Evolutionary conservation across 2,113 vertebrate genomes (phyloP).

Genomic region (Scopus umbretta): DNA sequence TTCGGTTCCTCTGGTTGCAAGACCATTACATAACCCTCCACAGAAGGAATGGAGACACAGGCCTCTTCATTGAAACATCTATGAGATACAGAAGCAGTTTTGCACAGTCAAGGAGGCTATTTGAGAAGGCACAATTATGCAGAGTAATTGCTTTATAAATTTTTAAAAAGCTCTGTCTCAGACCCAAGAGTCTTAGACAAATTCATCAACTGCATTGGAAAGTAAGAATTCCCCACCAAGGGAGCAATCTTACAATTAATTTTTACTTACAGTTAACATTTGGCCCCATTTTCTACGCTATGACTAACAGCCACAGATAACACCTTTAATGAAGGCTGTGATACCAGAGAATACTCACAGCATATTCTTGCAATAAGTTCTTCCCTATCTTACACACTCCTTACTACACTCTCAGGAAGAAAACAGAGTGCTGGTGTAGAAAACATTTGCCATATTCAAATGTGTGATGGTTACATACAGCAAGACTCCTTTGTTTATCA

Average conservation of each 20-base stretch:
- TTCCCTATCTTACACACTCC: not conserved
- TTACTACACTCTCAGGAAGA: not conserved
- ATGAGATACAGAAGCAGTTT: not conserved
- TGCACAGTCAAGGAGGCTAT: not conserved
- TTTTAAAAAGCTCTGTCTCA: not conserved
- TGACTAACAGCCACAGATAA: not conserved
- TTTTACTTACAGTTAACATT: constrained; percentile 39
- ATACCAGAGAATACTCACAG: not conserved
- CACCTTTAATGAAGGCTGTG: not conserved
- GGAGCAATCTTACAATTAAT: constrained; percentile 6
- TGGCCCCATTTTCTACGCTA: not conserved
- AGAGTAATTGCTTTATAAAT: constrained; percentile 3
- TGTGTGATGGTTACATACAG: not conserved
- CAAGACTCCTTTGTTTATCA: not conserved
- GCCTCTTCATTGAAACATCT: constrained; percentile 89
- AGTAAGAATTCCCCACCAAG: not conserved
- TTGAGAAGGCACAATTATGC: not conserved
- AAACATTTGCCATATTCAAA: not conserved
- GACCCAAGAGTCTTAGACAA: constrained; percentile 16
- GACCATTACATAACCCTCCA: constrained; percentile 91
- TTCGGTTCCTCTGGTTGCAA: constrained; percentile 95
- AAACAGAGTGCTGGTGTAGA: not conserved
- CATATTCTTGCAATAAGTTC: not conserved
- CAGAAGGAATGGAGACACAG: constrained; percentile 81
- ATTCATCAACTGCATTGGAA: not conserved